These are phyloP conservation scores for Enteromius argenteus DNA, from an alignment of 2,797 vertebrate species.

Conservation along the genomic window DNA sequence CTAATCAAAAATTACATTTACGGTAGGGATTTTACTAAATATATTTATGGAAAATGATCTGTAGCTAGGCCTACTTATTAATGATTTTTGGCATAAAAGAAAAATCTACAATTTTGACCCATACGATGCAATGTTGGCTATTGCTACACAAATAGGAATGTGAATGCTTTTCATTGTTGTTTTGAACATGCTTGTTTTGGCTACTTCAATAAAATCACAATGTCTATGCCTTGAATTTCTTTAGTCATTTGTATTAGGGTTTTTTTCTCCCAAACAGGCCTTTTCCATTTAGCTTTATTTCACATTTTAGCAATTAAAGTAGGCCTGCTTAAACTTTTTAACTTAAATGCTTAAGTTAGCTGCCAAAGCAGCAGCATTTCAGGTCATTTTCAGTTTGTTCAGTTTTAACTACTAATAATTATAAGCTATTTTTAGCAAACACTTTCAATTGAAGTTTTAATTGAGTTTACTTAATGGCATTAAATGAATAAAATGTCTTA, in stretches of 20 bases:
- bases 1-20: too few species aligned
- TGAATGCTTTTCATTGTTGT: background rate
- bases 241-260: too few species aligned
- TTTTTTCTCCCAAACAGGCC: background rate
- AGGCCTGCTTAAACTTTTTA: background rate
- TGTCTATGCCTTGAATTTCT: background rate
- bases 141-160: background rate
- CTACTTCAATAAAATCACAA: background rate
- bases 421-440: background rate
- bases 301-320: background rate
- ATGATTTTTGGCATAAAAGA: too few species aligned
- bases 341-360: background rate
- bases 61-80: too few species aligned
- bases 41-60: too few species aligned
- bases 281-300: background rate
- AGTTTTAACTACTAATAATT: background rate
- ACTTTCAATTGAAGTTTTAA: background rate
- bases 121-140: too few species aligned
- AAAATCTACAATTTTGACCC: too few species aligned
- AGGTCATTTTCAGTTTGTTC: background rate
- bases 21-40: too few species aligned
- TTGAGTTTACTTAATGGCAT: background rate
- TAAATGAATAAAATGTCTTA: background rate
- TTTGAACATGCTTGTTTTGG: background rate
- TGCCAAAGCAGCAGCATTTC: background rate